These are phyloP conservation scores for Chromobotia macracanthus DNA, from an alignment of 2,797 vertebrate species.

Conservation along the genomic window DNA sequence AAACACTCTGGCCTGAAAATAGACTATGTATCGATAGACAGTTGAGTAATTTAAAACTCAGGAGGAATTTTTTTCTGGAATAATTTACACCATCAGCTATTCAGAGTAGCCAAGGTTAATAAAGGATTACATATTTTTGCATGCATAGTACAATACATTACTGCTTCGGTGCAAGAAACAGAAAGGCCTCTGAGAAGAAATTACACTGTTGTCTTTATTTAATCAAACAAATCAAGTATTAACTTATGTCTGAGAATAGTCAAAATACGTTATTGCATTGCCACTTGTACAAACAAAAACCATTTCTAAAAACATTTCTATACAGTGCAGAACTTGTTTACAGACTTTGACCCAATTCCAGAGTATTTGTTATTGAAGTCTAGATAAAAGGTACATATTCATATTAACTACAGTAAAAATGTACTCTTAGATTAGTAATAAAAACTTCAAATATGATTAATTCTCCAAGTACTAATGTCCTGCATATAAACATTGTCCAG, in stretches of 20 bases:
- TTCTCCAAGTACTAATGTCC: neutral
- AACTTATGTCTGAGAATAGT: neutral
- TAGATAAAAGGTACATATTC: neutral
- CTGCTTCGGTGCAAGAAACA: neutral
- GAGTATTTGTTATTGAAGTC: neutral
- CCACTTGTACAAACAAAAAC: neutral
- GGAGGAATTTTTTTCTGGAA: too few species aligned
- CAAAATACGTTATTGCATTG: slow-evolving; percentile 1
- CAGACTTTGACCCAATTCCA: neutral
- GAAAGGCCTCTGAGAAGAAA: neutral
- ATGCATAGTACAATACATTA: neutral
- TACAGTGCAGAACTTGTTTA: neutral
- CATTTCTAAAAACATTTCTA: neutral
- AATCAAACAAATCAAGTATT: neutral
- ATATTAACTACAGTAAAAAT: neutral
- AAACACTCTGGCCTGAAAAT: too few species aligned
- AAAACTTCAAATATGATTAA: neutral
- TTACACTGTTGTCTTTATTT: neutral
- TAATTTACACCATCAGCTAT: neutral
- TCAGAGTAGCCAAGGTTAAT: neutral
- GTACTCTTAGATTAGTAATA: neutral
- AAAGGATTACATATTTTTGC: neutral
- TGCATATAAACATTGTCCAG: neutral
- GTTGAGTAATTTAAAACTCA: too few species aligned
- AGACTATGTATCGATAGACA: too few species aligned